A percentile compares a stretch with the other conserved stretches of the same genome.
Conservation (phyloP, 2,888 invertebrate species). For the Timema cristinae region DNA sequence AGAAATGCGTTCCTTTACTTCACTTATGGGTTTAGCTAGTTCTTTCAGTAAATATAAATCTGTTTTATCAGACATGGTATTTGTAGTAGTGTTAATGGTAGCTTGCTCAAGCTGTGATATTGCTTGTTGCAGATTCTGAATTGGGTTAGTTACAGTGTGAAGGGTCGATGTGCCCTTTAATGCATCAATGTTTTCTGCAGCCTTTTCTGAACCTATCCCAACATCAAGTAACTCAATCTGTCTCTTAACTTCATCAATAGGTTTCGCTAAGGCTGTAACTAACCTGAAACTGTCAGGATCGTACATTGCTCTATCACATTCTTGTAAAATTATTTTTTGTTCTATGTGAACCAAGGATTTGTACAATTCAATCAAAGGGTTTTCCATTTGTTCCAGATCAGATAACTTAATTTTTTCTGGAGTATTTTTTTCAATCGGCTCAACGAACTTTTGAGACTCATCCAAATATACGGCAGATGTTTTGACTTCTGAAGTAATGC, state of each 20-base stretch:
- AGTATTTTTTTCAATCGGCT: constrained; percentile 25
- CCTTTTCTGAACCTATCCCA: background rate
- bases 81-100: too few relatives aligned
- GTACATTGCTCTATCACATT: constrained; percentile 24
- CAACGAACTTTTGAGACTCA: constrained; percentile 23
- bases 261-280: constrained; percentile 40
- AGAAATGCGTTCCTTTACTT: constrained; percentile 46
- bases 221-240: constrained; percentile 12
- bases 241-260: constrained; percentile 37
- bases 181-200: too few relatives aligned
- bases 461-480: background rate
- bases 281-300: constrained; percentile 41
- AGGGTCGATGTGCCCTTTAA: too few relatives aligned
- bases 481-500: background rate
- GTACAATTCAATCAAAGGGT: constrained; percentile 37
- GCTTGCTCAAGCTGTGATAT: too few relatives aligned
- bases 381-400: constrained; percentile 35
- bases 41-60: background rate
- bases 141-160: too few relatives aligned
- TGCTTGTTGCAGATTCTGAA: too few relatives aligned
- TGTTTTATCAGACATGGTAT: too few relatives aligned
- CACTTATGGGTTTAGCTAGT: constrained; percentile 21
- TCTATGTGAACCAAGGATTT: constrained; percentile 21
- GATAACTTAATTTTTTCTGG: constrained; percentile 25
- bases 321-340: constrained; percentile 15